Percentiles rank a stretch among this genome's conserved stretches.
Evolutionary conservation across 2,888 invertebrate species (phyloP).

Genomic region (Drosophila borborema): DNA sequence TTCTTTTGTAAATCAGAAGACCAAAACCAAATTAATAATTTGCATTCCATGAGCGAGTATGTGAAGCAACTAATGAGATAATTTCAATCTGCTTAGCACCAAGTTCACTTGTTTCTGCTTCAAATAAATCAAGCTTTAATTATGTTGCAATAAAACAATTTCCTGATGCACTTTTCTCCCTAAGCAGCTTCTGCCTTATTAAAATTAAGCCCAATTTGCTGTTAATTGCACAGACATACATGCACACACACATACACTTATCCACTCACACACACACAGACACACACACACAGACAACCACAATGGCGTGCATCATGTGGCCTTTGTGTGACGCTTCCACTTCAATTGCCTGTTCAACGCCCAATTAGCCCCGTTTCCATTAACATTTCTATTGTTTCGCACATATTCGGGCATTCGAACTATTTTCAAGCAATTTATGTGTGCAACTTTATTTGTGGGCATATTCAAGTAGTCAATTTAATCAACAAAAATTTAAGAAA

Average conservation of each 20-base stretch:
- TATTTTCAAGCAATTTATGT: constrained; percentile 35
- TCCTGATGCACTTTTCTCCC: background rate
- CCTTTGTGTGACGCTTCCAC: constrained; percentile 29
- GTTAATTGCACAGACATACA: constrained; percentile 4
- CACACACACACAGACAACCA: background rate
- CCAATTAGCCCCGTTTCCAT: constrained; percentile 2
- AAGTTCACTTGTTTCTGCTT: too few species aligned
- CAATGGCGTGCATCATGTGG: constrained; percentile 45
- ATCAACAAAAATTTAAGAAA: too few species aligned
- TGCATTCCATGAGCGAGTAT: too few species aligned
- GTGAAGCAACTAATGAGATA: too few species aligned
- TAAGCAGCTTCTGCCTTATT: constrained; percentile 3
- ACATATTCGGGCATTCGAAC: constrained; percentile 20
- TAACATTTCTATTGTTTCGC: constrained; percentile 52
- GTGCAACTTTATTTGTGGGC: background rate
- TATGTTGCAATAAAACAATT: too few species aligned
- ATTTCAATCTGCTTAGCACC: too few species aligned
- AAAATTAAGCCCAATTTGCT: constrained; percentile 1
- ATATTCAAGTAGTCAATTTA: too few species aligned
- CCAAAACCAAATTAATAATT: too few species aligned
- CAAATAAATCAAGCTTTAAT: too few species aligned
- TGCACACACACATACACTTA: constrained; percentile 5
- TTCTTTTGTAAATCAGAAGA: too few species aligned
- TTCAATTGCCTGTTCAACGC: background rate
- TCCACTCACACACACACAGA: constrained; percentile 3